Percentiles rank a stretch among this genome's conserved stretches.
These are phyloP conservation scores for Clanis bilineata DNA, from an alignment of 2,888 invertebrate genomes.

Conservation along the genomic window DNA sequence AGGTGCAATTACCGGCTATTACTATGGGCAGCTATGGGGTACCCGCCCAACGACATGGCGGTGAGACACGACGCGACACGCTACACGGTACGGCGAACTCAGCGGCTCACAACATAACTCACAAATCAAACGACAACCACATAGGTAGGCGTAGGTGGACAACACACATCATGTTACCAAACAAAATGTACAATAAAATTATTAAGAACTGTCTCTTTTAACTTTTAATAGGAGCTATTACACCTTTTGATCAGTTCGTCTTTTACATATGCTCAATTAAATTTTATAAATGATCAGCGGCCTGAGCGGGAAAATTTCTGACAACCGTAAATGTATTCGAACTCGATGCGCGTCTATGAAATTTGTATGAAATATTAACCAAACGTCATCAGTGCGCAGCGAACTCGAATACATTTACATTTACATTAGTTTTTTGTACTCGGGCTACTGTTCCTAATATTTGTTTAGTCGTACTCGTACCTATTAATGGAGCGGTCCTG, in stretches of 20 bases:
- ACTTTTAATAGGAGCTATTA: background rate
- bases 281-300: background rate
- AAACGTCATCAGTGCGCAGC: no score
- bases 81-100: conserved; percentile 42
- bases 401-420: no score
- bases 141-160: conserved; percentile 40
- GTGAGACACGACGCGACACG: conserved; percentile 37
- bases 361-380: no score
- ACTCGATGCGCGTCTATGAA: no score
- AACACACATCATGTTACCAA: conserved; percentile 12
- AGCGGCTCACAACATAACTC: conserved; percentile 23
- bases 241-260: background rate
- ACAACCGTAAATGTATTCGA: no score
- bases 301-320: no score
- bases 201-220: conserved; percentile 1
- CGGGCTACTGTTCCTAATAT: no score
- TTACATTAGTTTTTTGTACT: no score
- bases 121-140: conserved; percentile 11
- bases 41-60: no score
- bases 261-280: background rate
- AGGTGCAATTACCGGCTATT: conserved; percentile 61
- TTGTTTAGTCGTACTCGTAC: no score
- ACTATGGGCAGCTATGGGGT: conserved; percentile 46
- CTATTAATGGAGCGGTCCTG: no score
- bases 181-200: conserved; percentile 3